Evolutionary conservation across 2,113 vertebrate genomes (phyloP).

Genomic region (Sceloporus undulatus): DNA sequence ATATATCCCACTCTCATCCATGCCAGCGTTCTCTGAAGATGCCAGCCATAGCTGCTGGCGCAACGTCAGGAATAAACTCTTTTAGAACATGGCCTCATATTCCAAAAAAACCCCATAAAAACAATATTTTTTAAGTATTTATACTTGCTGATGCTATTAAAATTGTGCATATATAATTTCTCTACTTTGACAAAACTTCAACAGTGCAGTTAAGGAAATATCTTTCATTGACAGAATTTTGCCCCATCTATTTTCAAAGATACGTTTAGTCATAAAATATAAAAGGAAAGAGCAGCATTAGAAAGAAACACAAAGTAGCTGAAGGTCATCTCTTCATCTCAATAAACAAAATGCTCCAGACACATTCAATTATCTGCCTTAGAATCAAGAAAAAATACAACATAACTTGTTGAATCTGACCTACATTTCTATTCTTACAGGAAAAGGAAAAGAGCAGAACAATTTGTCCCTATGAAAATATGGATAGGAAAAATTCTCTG

Average conservation of each 20-base stretch:
- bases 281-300: conserved; percentile 1
- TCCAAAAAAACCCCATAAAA: too few relatives aligned
- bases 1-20: too few relatives aligned
- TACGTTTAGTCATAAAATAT: conserved; percentile 2
- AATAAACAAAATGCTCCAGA: conserved; percentile 11
- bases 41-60: too few relatives aligned
- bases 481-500: conserved; percentile 1
- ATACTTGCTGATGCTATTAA: neutral
- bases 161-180: neutral
- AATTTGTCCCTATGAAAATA: neutral
- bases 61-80: too few relatives aligned
- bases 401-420: neutral
- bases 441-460: neutral
- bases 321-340: neutral
- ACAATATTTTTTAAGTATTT: neutral
- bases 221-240: neutral
- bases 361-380: neutral
- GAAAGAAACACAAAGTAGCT: neutral
- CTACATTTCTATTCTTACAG: neutral
- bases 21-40: too few relatives aligned
- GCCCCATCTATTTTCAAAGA: neutral
- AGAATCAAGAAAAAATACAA: neutral
- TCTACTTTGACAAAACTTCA: neutral
- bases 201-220: neutral
- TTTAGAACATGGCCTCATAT: too few relatives aligned